phyloP scores from a whole-genome alignment of 2,113 vertebrate genomes.

The Tupaia tana region DNA sequence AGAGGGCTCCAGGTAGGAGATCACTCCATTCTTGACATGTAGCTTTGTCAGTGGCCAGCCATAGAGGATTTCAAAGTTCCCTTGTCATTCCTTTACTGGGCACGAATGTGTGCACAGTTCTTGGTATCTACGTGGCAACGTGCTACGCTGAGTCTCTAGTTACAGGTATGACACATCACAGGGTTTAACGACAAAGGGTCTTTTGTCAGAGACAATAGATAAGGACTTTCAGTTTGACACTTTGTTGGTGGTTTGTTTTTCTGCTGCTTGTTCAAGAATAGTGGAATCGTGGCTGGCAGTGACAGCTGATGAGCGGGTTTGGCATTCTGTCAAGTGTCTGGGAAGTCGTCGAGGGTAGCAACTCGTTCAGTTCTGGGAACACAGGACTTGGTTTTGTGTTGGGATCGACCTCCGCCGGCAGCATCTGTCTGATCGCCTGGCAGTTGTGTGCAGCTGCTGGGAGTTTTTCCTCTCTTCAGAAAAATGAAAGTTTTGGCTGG shows the following conservation, averaged over 20 bases:
- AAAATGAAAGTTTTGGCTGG: constrained; percentile 73
- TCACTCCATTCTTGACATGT: constrained; percentile 62
- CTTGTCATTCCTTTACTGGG: constrained; percentile 69
- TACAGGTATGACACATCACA: constrained; percentile 43
- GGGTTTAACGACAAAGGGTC: constrained; percentile 33
- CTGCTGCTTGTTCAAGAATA: constrained; percentile 39
- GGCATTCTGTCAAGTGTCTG: constrained; percentile 62
- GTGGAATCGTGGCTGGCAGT: constrained; percentile 59
- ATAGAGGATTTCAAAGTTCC: constrained; percentile 77
- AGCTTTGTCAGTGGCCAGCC: constrained; percentile 42
- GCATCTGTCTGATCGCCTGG: constrained; percentile 38
- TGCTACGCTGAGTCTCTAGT: constrained; percentile 47
- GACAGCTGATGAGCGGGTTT: constrained; percentile 55
- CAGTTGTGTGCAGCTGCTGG: constrained; percentile 66
- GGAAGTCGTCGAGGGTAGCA: constrained; percentile 59
- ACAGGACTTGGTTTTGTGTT: constrained; percentile 28
- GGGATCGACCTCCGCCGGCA: background rate
- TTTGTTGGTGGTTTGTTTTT: constrained; percentile 53
- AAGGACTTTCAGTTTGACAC: constrained; percentile 57
- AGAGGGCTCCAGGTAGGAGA: constrained; percentile 95
- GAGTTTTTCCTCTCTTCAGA: background rate
- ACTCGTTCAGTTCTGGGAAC: constrained; percentile 29
- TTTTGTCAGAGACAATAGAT: constrained; percentile 62
- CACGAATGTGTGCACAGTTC: constrained; percentile 39
- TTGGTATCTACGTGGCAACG: constrained; percentile 24